These are phyloP conservation scores for Mobula hypostoma DNA, from an alignment of 2,113 vertebrate species.

Conservation along the genomic window DNA sequence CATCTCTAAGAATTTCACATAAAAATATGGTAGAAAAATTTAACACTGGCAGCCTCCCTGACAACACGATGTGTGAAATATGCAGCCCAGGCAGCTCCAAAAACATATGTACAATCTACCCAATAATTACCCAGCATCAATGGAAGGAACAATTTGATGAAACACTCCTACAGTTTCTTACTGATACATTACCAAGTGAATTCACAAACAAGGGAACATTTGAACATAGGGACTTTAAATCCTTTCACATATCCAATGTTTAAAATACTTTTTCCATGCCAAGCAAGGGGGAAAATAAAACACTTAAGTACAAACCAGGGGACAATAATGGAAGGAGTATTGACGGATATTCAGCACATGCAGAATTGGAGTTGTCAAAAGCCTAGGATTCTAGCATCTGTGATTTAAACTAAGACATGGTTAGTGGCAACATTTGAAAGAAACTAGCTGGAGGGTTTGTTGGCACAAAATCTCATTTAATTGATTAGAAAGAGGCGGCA, in stretches of 20 bases:
- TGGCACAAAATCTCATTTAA: background rate
- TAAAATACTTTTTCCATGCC: background rate
- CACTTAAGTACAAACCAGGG: background rate
- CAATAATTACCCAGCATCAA: too few relatives aligned
- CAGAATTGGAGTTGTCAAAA: background rate
- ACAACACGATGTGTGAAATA: too few relatives aligned
- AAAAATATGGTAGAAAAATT: too few relatives aligned
- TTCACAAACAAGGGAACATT: background rate
- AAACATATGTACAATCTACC: too few relatives aligned
- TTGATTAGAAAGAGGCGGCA: background rate
- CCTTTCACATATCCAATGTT: background rate
- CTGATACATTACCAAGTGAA: background rate
- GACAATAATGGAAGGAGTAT: background rate
- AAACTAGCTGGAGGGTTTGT: background rate
- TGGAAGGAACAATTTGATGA: background rate
- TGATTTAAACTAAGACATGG: background rate
- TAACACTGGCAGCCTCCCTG: too few relatives aligned
- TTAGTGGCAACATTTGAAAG: background rate
- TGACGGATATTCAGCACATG: background rate
- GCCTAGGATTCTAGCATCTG: background rate
- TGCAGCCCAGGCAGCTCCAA: too few relatives aligned
- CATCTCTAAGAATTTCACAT: too few relatives aligned
- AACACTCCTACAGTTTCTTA: background rate
- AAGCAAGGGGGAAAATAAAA: background rate
- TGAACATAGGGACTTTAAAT: background rate